Evolutionary conservation across 1,140 invertebrate genomes (phyloP), one percentile per base, ranked within the genome.

Genomic region (Apis florea): DNA sequence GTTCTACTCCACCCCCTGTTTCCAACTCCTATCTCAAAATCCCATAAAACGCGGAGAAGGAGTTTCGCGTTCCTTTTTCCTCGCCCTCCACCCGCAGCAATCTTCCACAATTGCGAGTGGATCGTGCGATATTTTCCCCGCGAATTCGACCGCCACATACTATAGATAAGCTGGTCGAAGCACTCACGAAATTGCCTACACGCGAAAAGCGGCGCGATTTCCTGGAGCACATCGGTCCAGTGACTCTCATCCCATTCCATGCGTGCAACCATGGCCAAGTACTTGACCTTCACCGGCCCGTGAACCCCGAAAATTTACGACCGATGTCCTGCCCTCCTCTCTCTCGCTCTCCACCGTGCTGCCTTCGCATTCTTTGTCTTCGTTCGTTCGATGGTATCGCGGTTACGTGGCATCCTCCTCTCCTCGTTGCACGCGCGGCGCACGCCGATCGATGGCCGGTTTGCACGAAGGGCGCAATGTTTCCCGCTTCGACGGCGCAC

Each of bases 221-320:
- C 15, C 5, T 17, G 47, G 0, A 58, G 64, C 15, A 47, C 24
- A 19, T 1, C 5, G 73, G 31, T 66, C 73, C 31, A 68, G 19
- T 51, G 26, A 2, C 17, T 11, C 19, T 24, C 26, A 11, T 15
- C n/a, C 47, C 26, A 24, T 5, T n/a, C 21, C 8, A 19, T 24
- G 13, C 6, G 9, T 64, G 77, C 68, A 64, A 5, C 21, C 63
- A 47, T 31, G 79, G 40, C 79, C 79, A 58, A 81, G 79, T 53
- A 53, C 76, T 78, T 81, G 85, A 86, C 85, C 84, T 86, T 85
- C 74, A 58, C 66, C 67, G 73, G 75, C 69, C 67, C 67, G 84
- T 86, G 85, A 84, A 86, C 82, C 26, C 15, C 24, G 51, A 81
- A 66, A 79, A 86, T 84, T 87, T 86, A 83, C 72, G 72, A 84